Percentiles rank a stretch among this genome's conserved stretches.
Evolutionary conservation across 2,888 invertebrate species (phyloP).

Genomic region (Diploptera punctata): DNA sequence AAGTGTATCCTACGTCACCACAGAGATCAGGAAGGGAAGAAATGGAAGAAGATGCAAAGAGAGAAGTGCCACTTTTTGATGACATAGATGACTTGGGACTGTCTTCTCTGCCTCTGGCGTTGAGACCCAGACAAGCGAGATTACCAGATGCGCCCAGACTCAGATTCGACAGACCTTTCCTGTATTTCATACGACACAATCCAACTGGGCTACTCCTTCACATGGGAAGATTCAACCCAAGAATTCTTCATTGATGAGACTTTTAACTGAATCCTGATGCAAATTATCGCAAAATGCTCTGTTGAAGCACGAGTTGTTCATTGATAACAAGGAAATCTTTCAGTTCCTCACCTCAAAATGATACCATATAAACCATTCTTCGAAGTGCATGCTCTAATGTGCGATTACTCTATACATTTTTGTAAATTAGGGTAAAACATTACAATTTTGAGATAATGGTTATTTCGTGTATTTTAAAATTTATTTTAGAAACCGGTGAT

Average conservation of each 20-base stretch:
- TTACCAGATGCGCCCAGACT: conserved; percentile 70
- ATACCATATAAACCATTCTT: too few species aligned
- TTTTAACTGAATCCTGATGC: too few species aligned
- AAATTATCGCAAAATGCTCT: too few species aligned
- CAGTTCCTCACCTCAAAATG: too few species aligned
- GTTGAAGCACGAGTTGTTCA: too few species aligned
- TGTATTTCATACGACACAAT: conserved; percentile 89
- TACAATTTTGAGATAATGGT: too few species aligned
- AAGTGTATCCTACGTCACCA: conserved; percentile 29
- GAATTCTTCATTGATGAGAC: conserved; percentile 69
- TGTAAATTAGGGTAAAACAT: too few species aligned
- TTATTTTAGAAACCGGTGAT: too few species aligned
- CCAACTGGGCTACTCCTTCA: conserved; percentile 90
- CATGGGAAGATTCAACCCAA: conserved; percentile 87
- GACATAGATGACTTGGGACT: conserved; percentile 57
- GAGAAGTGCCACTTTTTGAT: neutral
- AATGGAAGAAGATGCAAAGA: conserved; percentile 19
- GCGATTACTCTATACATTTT: too few species aligned
- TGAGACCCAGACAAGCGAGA: conserved; percentile 74
- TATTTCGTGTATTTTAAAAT: too few species aligned
- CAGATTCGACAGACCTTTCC: conserved; percentile 85
- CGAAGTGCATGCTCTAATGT: too few species aligned
- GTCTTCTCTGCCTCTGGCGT: conserved; percentile 66
- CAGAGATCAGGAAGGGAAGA: conserved; percentile 15
- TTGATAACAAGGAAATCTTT: too few species aligned